Base-by-base conservation (phyloP, 2,797 vertebrate species). In the Sylvilagus floridanus region DNA sequence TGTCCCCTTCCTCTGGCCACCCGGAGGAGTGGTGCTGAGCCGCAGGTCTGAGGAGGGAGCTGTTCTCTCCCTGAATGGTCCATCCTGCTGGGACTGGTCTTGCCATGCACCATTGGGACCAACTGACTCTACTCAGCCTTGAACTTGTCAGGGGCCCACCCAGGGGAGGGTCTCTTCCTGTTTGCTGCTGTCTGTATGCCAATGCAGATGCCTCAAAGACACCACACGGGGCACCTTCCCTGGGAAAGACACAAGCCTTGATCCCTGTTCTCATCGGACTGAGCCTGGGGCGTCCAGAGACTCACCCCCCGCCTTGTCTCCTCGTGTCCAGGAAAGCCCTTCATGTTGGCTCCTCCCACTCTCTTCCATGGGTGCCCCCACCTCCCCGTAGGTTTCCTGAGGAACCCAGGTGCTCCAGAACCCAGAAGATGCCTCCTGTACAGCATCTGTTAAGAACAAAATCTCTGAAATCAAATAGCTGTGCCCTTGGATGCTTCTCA, bases 211-310 rank as follows among this genome's bases (percentile, higher is more conserved):
- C 71, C 86, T 76, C 21, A 96, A 62, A 84, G 47, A 62, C n/a
- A 14, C 17, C 47, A 22, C 4, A 65, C 13, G 12, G 3, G 28
- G 13, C 7, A 1, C 10, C 16, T n/a, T 83, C 16, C 4, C 16
- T 7, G 7, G 22, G 24, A 77, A 52, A n/a, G 24, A 11, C 0
- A 0, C 30, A 1, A 57, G 19, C 37, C 28, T 12, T 4, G 28
- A 54, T 22, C 30, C 22, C 76, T 3, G 2, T 35, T 65, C 26
- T 81, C 28, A 32, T 90, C 35, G 72, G n/a, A 24, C 52, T 57
- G 16, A 69, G n/a, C 6, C 0, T 7, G 50, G 62, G 35, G 5
- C 50, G 19, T 87, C 32, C 54, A 60, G 78, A 81, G 11, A 26
- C 13, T 10, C 0, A 1, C 32, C 66, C 42, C 63, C 16, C 12